Evolutionary conservation across 2,113 vertebrate genomes (phyloP).

Genomic region (Sinocyclocheilus anophthalmus): DNA sequence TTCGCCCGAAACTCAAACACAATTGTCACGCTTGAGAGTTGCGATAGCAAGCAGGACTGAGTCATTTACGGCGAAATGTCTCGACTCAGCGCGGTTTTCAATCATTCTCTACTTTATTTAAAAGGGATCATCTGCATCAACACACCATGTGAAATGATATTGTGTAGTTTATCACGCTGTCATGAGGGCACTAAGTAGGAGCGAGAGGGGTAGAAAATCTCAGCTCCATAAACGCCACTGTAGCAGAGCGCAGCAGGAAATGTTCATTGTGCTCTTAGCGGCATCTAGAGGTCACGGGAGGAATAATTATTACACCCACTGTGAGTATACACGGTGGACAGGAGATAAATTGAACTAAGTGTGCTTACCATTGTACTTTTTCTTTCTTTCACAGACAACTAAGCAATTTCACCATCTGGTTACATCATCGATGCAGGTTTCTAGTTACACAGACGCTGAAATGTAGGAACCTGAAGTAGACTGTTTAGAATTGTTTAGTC

Average conservation of each 20-base stretch:
- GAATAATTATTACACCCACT: slow-evolving; percentile 43
- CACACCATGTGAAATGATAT: slow-evolving; percentile 16
- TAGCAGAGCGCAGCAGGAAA: slow-evolving; percentile 32
- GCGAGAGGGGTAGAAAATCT: slow-evolving; percentile 35
- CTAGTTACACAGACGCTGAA: background rate
- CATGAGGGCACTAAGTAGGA: background rate
- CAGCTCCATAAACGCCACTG: background rate
- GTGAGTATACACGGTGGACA: background rate
- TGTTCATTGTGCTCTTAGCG: slow-evolving; percentile 73
- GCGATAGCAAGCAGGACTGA: background rate
- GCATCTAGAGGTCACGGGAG: slow-evolving; percentile 70
- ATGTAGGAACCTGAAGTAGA: background rate
- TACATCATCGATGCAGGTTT: slow-evolving; percentile 9
- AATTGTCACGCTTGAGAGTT: background rate
- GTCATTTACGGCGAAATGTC: background rate
- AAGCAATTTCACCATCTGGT: slow-evolving; percentile 15
- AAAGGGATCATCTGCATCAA: slow-evolving; percentile 3
- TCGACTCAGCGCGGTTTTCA: slow-evolving; percentile 1
- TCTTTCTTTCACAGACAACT: slow-evolving; percentile 6
- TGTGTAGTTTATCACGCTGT: slow-evolving; percentile 32
- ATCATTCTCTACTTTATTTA: background rate
- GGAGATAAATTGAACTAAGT: background rate
- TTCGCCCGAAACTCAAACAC: background rate
- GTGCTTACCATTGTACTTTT: slow-evolving; percentile 22
- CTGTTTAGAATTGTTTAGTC: background rate